Evolutionary conservation across 2,888 invertebrate genomes (phyloP), one percentile per base, ranked within the genome.

Genomic region (Caenorhabditis afra): DNA sequence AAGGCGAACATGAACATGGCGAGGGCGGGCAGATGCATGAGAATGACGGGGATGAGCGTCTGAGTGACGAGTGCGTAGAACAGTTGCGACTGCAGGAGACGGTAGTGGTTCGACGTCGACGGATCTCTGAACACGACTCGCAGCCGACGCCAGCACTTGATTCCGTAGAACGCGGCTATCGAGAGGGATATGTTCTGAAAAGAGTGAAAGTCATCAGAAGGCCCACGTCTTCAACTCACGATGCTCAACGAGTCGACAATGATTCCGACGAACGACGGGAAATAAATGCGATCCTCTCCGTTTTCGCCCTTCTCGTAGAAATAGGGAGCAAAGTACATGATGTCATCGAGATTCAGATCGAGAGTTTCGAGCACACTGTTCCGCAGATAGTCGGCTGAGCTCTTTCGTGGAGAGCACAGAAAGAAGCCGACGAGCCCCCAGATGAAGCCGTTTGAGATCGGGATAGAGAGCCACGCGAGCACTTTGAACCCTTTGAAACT

Each of bases 11-110:
- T 52, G 22, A 68, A 68, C 52, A 68, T 52, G 10, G 59, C 18
- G n/a, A 68, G 45, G 10, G 52, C 59, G 3, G 73, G 73, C 2
- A 65, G 14, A 20, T 73, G 73, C 73, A 73, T 73, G 1, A 73
- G 52, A 7, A 59, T 29, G 1, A 73, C 47, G 29, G 73, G 73
- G 20, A 73, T 73, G 0, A 59, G n/a, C 11, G 73, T 73, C 44
- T 73, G 73, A 18, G 52, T 65, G 12, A 73, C 65, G 5, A 73
- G 52, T 3, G 73, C 47, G 45, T 65, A 59, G 73, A 65, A 65
- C 5, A 65, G 22, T 39, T 73, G 73, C 0, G 35, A 44, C 50
- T 73, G 64, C 11, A 73, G 22, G 14, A 18, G 16, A 16, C 44
- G 39, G 29, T 29, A 18, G 5, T 50, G 39, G 10, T 7, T 29